Percentiles rank a stretch among this genome's conserved stretches.
These are phyloP conservation scores for Burhinus bistriatus DNA, from an alignment of 2,113 vertebrate species.

Conservation along the genomic window DNA sequence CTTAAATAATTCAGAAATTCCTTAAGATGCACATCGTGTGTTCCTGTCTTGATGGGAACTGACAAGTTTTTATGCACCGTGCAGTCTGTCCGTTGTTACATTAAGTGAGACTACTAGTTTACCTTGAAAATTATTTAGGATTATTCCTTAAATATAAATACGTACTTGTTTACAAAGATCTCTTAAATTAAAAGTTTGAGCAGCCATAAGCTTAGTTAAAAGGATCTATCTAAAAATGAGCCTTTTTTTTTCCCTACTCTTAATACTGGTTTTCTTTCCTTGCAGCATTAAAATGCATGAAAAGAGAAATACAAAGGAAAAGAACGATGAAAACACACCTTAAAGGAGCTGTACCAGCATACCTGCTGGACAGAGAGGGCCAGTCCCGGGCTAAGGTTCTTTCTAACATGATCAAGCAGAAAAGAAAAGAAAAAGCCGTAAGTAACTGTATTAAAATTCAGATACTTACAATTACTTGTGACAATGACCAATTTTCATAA, in stretches of 20 bases:
- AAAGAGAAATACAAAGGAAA: conserved; percentile 93
- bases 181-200: background rate
- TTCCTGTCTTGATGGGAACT: background rate
- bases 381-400: conserved; percentile 93
- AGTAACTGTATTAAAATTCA: conserved; percentile 65
- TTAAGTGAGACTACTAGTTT: background rate
- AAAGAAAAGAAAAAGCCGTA: conserved; percentile 98
- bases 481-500: background rate
- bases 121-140: background rate
- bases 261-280: background rate
- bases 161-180: background rate
- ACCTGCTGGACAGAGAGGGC: conserved; percentile 94
- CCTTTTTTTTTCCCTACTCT: background rate
- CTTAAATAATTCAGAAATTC: background rate
- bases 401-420: conserved; percentile 99
- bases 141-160: background rate
- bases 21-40: background rate
- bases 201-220: background rate
- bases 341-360: conserved; percentile 92
- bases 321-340: conserved; percentile 93
- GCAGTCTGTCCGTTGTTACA: background rate
- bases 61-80: background rate
- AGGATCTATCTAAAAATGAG: background rate
- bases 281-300: conserved; percentile 97
- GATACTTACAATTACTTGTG: background rate